phyloP scores from a whole-genome alignment of 2,888 invertebrate species.

The Ramazzottius varieornatus region DNA sequence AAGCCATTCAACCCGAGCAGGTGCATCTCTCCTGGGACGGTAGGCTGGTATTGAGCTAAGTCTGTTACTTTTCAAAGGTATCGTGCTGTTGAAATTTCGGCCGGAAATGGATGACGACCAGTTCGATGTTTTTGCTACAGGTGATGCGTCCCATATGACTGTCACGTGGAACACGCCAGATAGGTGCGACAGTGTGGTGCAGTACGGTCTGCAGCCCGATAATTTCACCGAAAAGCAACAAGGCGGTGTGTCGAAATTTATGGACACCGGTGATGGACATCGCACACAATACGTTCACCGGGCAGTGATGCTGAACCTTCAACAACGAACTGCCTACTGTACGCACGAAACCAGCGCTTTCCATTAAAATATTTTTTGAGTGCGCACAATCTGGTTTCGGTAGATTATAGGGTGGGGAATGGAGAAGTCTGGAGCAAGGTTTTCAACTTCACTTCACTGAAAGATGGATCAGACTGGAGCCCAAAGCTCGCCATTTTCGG shows the following conservation, averaged over 20 bases:
- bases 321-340: neutral
- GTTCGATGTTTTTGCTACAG: too few species aligned
- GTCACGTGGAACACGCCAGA: neutral
- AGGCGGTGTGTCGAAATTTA: neutral
- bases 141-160: neutral
- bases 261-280: neutral
- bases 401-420: neutral
- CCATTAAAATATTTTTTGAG: neutral
- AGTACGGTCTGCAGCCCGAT: neutral
- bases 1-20: too few species aligned
- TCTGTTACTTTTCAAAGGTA: too few species aligned
- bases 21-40: constrained; percentile 2
- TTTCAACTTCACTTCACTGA: neutral
- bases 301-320: neutral
- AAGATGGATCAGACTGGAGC: neutral
- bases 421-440: neutral
- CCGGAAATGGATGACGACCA: too few species aligned
- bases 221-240: too few species aligned
- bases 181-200: neutral
- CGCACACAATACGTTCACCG: neutral
- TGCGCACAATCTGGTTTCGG: neutral
- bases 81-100: too few species aligned
- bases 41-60: neutral
- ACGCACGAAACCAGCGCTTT: neutral
- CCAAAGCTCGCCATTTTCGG: neutral